A percentile compares a stretch with the other conserved stretches of the same genome.
phyloP scores from a whole-genome alignment of 2,797 vertebrate genomes.

The Poeciliopsis gracilis region DNA sequence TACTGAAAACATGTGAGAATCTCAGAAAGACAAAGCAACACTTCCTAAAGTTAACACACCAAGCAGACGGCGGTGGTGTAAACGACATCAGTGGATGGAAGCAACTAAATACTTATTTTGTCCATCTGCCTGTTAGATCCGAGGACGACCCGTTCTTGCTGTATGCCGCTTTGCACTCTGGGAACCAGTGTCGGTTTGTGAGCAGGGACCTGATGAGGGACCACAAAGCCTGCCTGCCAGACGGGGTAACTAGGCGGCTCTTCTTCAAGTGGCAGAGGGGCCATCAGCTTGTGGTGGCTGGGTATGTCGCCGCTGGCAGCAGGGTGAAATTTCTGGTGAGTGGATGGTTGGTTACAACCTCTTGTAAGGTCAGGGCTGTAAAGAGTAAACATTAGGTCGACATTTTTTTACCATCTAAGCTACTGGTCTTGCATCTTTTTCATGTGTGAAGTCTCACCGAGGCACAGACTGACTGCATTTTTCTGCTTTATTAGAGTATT shows the following conservation, averaged over 20 bases:
- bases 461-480: neutral
- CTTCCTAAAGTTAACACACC: neutral
- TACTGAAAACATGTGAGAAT: constrained; percentile 90
- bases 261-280: constrained; percentile 98
- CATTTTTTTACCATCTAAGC: neutral
- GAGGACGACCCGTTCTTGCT: constrained; percentile 95
- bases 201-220: constrained; percentile 94
- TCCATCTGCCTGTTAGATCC: constrained; percentile 78
- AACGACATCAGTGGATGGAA: neutral
- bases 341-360: neutral
- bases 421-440: neutral
- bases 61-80: neutral
- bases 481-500: constrained; percentile 74
- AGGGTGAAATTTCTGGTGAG: constrained; percentile 86
- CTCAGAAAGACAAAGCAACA: neutral
- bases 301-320: constrained; percentile 43
- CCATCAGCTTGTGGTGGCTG: constrained; percentile 85
- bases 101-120: neutral
- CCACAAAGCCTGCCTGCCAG: constrained; percentile 91
- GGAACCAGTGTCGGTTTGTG: constrained; percentile 90
- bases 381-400: neutral
- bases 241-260: constrained; percentile 78
- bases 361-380: neutral
- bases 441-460: neutral
- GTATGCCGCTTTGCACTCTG: constrained; percentile 91